Evolutionary conservation across 2,797 vertebrate genomes (phyloP).

Genomic region (Passerculus sandwichensis): DNA sequence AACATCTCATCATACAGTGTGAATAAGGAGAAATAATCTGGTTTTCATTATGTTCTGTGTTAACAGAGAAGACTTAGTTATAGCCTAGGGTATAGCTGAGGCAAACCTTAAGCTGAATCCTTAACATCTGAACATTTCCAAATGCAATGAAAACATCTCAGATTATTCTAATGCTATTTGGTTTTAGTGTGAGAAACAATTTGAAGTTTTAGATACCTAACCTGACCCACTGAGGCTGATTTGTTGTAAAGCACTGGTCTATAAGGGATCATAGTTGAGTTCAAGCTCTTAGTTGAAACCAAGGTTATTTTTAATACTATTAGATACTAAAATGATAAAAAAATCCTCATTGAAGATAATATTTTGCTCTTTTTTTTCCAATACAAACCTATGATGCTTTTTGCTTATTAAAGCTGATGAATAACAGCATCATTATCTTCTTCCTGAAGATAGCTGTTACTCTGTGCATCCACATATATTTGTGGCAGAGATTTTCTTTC

Average conservation of each 20-base stretch:
- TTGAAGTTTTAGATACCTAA: background rate
- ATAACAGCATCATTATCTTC: background rate
- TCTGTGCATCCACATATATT: background rate
- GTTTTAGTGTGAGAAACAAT: background rate
- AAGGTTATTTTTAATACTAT: background rate
- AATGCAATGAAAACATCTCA: background rate
- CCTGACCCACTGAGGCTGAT: background rate
- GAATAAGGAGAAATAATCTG: background rate
- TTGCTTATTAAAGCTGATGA: background rate
- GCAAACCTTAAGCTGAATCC: background rate
- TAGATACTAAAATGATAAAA: background rate
- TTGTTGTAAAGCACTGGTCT: background rate
- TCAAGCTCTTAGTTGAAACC: background rate
- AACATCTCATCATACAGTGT: background rate
- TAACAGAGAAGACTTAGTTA: background rate
- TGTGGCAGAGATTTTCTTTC: conserved; percentile 17
- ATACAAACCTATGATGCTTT: background rate
- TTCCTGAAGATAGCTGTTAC: background rate
- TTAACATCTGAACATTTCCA: background rate
- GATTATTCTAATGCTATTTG: background rate
- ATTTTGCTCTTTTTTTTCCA: background rate
- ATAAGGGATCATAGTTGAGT: background rate
- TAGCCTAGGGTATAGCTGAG: background rate
- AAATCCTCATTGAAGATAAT: background rate
- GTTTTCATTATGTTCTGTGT: background rate